Evolutionary conservation across 2,797 vertebrate species (phyloP).

Genomic region (Sebastes variabilis): DNA sequence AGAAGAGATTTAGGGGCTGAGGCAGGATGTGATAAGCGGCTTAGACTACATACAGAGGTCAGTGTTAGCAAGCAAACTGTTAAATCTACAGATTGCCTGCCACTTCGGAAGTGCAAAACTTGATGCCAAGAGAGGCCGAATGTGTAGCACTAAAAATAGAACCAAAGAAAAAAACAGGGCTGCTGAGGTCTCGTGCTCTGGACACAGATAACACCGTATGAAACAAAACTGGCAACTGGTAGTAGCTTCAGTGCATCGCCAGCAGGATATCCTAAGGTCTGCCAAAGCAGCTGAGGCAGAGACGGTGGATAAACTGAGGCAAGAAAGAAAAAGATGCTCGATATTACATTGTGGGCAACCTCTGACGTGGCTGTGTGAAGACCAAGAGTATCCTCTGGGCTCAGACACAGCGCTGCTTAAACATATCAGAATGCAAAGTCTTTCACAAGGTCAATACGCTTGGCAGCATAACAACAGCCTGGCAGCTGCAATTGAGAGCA

Average conservation of each 20-base stretch:
- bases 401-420: conserved; percentile 22
- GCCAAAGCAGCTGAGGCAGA: conserved; percentile 11
- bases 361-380: neutral
- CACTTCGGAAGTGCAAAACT: conserved; percentile 10
- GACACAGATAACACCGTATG: conserved; percentile 1
- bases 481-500: conserved; percentile 18
- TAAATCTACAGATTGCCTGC: conserved; percentile 30
- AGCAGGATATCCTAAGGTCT: conserved; percentile 12
- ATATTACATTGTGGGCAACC: neutral
- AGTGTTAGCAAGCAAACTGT: conserved; percentile 25
- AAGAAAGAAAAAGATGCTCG: neutral
- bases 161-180: conserved; percentile 1
- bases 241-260: neutral
- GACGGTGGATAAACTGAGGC: neutral
- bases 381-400: conserved; percentile 19
- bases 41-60: conserved; percentile 47
- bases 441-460: conserved; percentile 48
- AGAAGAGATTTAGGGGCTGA: conserved; percentile 56
- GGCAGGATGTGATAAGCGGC: conserved; percentile 54
- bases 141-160: conserved; percentile 14
- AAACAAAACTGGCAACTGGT: conserved; percentile 6
- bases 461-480: conserved; percentile 38
- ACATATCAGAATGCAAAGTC: conserved; percentile 43
- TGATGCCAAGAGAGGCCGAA: conserved; percentile 20
- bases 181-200: conserved; percentile 9